Evolutionary conservation across 1,140 invertebrate species (phyloP).

Genomic region (Ceratina calcarata): DNA sequence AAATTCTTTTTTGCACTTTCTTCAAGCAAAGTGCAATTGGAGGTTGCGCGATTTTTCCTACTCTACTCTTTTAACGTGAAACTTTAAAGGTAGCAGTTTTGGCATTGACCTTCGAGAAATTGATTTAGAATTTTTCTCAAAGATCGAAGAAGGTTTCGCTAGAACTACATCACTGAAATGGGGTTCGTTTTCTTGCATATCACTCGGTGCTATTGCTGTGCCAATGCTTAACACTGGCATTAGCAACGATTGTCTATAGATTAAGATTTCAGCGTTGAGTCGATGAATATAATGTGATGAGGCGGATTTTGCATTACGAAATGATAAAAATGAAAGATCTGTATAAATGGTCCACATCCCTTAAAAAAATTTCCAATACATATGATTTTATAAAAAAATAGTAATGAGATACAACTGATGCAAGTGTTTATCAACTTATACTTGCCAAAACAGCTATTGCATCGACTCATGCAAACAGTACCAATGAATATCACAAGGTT

Average conservation of each 20-base stretch:
- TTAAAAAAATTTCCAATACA: no score
- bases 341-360: no score
- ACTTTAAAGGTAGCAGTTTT: neutral
- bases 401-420: no score
- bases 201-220: neutral
- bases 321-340: no score
- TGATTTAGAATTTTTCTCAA: no score
- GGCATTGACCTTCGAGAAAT: neutral
- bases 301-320: no score
- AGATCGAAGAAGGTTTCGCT: neutral
- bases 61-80: conserved; percentile 31
- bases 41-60: neutral
- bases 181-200: conserved; percentile 40
- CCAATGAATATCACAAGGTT: conserved; percentile 17
- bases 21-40: neutral
- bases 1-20: no score
- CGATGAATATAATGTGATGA: no score
- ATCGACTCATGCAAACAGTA: neutral
- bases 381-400: no score
- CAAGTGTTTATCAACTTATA: no score
- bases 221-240: conserved; percentile 9
- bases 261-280: neutral
- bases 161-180: conserved; percentile 12
- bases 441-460: no score
- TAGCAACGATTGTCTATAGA: conserved; percentile 1